Base-by-base conservation (phyloP, 1,140 invertebrate species). In the Ceratosolen fusciceps region DNA sequence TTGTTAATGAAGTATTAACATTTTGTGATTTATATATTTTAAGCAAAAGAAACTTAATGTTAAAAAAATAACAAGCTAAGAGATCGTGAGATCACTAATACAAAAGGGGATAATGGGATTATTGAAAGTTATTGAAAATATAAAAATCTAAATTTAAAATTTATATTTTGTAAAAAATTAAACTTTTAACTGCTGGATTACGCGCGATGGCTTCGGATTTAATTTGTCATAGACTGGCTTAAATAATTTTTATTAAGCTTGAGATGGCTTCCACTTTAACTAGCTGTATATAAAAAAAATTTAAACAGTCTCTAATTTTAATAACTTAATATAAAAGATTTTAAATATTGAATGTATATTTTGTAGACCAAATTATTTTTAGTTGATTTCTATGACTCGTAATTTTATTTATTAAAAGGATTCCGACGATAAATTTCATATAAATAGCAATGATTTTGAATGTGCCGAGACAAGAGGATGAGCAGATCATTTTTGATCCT, bases 391-490 rank as follows among this genome's bases (percentile, higher is more conserved):
- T 65, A 34, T 26, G 49, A 76, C 47, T 68, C 39, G 9, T 37
- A 78, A 72, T 54, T 65, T 16, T 79, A 73, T 79, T 79, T 79
- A 73, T 79, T 71, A 31, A 77, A 78, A 47, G 58, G 29, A 74
- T 47, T 62, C n/a, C 10, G 34, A 31, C 9, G 0, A 65, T 65
- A 39, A 52, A 73, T 62, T 37, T 72, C n/a, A 24, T 79, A 79
- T 62, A 72, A 52, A 62, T 78, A 62, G 62, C 76, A 77, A 77
- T 77, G 67, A 60, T 70, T 29, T 70, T 58, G 65, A 77, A 65
- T 52, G 29, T 56, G 16, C 49, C 21, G 29, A 29, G n/a, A 68
- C 43, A 39, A 16, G 62, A 67, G 58, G 60, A 54, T 54, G n/a
- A 62, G 56, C 54, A n/a, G 24, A 74, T 26, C 39, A n/a, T 29